These are phyloP conservation scores for Nipponia nippon DNA, from an alignment of 2,113 vertebrate genomes.

Conservation along the genomic window DNA sequence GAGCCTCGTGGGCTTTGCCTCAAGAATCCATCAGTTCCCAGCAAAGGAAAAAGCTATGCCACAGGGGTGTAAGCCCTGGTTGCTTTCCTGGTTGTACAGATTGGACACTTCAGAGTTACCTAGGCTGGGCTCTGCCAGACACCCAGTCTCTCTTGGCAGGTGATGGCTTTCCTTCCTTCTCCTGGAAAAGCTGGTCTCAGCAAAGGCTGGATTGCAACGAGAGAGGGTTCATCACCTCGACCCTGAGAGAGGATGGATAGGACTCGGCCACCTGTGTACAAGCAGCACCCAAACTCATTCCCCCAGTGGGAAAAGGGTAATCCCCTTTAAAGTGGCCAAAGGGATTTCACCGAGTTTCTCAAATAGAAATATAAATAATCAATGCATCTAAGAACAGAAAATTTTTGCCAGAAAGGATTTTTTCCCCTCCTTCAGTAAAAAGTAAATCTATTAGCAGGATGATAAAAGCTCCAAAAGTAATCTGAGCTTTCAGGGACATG, in stretches of 20 bases:
- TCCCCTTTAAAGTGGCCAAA: neutral
- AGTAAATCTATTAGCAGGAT: neutral
- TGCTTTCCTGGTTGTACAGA: neutral
- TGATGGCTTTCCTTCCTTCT: neutral
- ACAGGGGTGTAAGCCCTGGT: neutral
- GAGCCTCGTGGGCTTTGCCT: neutral
- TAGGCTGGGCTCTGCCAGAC: neutral
- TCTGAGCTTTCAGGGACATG: neutral
- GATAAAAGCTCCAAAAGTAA: neutral
- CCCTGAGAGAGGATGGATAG: neutral
- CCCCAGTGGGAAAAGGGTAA: fast-evolving
- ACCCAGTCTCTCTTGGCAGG: neutral
- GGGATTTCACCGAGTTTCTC: neutral
- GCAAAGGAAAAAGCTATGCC: neutral
- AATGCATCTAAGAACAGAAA: neutral
- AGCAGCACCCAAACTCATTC: neutral
- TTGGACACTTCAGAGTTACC: neutral
- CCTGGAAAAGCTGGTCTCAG: neutral
- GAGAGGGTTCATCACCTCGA: neutral
- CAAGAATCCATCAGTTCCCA: neutral
- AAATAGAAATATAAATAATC: neutral
- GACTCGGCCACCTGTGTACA: fast-evolving
- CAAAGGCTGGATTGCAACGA: neutral
- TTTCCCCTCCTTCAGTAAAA: neutral
- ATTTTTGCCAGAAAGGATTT: neutral